phyloP scores from a whole-genome alignment of 2,113 vertebrate species.

The Rattus norvegicus region GRCr8 NC_086019.1:140101001-140101500 shows the following conservation, averaged over 20 bases:
- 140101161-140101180: slow-evolving; percentile 21
- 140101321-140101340: slow-evolving; percentile 34
- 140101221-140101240: slow-evolving; percentile 9
- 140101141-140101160: not conserved
- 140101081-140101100: not conserved
- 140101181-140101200: not conserved
- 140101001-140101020: not conserved
- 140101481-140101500: slow-evolving; percentile 72
- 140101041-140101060: not conserved
- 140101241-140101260: slow-evolving; percentile 28
- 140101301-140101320: slow-evolving; percentile 61
- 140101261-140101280: not conserved
- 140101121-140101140: not conserved
- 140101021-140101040: not conserved
- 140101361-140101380: slow-evolving; percentile 52
- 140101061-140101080: not conserved
- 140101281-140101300: slow-evolving; percentile 4
- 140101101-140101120: not conserved
- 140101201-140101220: not conserved
- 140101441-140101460: slow-evolving; percentile 72
- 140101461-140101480: slow-evolving; percentile 77
- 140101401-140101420: slow-evolving; percentile 30
- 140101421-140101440: slow-evolving; percentile 71
- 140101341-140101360: slow-evolving; percentile 28
- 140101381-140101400: slow-evolving; percentile 56